These are phyloP conservation scores for Atractosteus spatula DNA, from an alignment of 2,113 vertebrate genomes.

Conservation along the genomic window DNA sequence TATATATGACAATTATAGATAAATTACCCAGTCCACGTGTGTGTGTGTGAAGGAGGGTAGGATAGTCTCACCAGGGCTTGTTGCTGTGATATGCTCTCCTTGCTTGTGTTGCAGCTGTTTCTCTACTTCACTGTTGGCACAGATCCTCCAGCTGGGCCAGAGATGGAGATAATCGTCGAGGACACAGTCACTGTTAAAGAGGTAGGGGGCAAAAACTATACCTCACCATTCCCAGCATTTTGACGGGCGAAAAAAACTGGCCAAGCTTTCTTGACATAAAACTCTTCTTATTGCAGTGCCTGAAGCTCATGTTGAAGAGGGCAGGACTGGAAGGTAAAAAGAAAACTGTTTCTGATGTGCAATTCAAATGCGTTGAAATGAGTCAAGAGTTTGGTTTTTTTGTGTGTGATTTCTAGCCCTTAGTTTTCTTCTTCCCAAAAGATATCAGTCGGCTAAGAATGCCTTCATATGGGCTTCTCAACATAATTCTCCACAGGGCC, in stretches of 20 bases:
- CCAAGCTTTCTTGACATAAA: not conserved
- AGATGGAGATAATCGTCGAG: slow-evolving; percentile 84
- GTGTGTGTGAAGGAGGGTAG: no score
- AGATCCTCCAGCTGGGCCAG: slow-evolving; percentile 60
- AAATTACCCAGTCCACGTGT: no score
- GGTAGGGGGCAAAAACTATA: slow-evolving; percentile 50
- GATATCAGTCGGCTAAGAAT: no score
- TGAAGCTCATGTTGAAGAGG: slow-evolving; percentile 76
- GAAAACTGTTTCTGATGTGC: not conserved
- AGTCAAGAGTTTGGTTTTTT: not conserved
- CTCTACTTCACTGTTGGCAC: slow-evolving; percentile 75
- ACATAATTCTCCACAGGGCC: no score
- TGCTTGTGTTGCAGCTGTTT: slow-evolving; percentile 71
- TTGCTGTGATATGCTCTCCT: not conserved
- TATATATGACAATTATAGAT: no score
- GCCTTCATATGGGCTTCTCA: no score
- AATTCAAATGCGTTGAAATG: not conserved
- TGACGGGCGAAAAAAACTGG: no score
- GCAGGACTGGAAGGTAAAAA: slow-evolving; percentile 78
- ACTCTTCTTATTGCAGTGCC: slow-evolving; percentile 70
- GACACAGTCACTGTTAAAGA: slow-evolving; percentile 74
- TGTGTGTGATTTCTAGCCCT: not conserved
- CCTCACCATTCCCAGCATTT: no score
- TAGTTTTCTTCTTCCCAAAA: no score
- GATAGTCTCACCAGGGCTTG: not conserved